These are phyloP conservation scores for Thereva unica DNA, from an alignment of 2,888 invertebrate species.

Conservation along the genomic window DNA sequence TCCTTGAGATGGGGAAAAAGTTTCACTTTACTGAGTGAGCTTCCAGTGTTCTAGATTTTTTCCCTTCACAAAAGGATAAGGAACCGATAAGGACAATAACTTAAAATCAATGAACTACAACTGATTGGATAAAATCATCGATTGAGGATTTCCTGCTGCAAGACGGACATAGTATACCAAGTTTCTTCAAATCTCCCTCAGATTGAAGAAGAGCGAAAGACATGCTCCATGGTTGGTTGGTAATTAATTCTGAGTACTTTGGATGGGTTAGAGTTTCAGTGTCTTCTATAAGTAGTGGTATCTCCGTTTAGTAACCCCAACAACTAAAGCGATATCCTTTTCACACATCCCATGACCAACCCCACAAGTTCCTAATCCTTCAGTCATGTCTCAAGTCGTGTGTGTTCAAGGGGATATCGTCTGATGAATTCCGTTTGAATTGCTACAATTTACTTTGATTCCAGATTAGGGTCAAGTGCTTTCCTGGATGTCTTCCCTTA, in stretches of 20 bases:
- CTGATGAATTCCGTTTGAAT: constrained; percentile 37
- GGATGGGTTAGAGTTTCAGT: constrained; percentile 5
- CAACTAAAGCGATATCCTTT: constrained; percentile 20
- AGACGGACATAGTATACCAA: constrained; percentile 8
- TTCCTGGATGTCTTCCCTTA: constrained; percentile 8
- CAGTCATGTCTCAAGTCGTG: constrained; percentile 14
- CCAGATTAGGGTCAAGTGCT: constrained; percentile 33
- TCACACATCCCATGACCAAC: constrained; percentile 14
- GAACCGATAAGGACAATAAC: constrained; percentile 31
- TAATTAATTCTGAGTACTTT: constrained; percentile 32
- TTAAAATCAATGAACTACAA: constrained; percentile 30
- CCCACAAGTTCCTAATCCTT: constrained; percentile 10
- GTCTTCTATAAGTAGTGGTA: constrained; percentile 7
- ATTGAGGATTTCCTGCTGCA: constrained; percentile 31
- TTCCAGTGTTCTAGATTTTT: constrained; percentile 19
- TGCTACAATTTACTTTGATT: constrained; percentile 37
- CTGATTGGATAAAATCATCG: constrained; percentile 38
- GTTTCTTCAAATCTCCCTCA: neutral
- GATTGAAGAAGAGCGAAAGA: neutral
- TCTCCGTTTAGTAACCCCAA: neutral
- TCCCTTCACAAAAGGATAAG: constrained; percentile 11
- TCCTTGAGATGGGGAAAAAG: constrained; percentile 18
- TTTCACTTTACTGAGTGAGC: constrained; percentile 20
- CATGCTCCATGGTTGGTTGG: constrained; percentile 20
- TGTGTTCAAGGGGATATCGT: constrained; percentile 14